Percentiles rank a stretch among this genome's conserved stretches.
Evolutionary conservation across 2,113 vertebrate genomes (phyloP).

Genomic region (Picathartes gymnocephalus): DNA sequence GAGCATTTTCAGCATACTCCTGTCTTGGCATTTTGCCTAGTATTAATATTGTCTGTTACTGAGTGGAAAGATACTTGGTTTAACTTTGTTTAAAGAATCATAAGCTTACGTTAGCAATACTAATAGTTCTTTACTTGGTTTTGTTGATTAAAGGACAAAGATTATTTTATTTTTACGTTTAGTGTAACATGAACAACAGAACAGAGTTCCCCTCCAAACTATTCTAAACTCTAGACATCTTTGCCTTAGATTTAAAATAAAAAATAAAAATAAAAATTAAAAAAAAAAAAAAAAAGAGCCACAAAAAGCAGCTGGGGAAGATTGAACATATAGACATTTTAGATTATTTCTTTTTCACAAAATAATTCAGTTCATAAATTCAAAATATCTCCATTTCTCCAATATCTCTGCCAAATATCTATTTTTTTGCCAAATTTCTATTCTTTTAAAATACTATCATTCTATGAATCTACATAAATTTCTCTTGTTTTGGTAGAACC

Average conservation of each 20-base stretch:
- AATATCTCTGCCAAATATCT: not conserved
- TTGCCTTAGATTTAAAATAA: not conserved
- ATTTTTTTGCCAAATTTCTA: too few relatives aligned
- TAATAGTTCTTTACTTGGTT: not conserved
- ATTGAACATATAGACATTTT: not conserved
- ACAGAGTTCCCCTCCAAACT: not conserved
- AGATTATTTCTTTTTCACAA: not conserved
- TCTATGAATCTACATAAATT: not conserved
- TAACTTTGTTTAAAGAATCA: not conserved
- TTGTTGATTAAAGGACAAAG: not conserved
- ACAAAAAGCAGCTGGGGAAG: fast-evolving
- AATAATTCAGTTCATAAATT: not conserved
- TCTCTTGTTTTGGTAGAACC: not conserved
- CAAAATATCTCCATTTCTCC: not conserved
- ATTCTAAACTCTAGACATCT: not conserved
- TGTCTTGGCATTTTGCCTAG: not conserved
- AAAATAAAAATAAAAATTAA: too few relatives aligned
- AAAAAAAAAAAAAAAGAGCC: not conserved
- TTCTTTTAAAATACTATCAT: not conserved
- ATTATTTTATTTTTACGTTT: not conserved
- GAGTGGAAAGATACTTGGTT: not conserved
- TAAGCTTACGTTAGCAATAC: not conserved
- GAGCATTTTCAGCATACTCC: not conserved
- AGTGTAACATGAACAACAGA: not conserved
- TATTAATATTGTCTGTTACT: not conserved